Evolutionary conservation across 2,888 invertebrate species (phyloP).

Genomic region (Pharmacophagus antenor): DNA sequence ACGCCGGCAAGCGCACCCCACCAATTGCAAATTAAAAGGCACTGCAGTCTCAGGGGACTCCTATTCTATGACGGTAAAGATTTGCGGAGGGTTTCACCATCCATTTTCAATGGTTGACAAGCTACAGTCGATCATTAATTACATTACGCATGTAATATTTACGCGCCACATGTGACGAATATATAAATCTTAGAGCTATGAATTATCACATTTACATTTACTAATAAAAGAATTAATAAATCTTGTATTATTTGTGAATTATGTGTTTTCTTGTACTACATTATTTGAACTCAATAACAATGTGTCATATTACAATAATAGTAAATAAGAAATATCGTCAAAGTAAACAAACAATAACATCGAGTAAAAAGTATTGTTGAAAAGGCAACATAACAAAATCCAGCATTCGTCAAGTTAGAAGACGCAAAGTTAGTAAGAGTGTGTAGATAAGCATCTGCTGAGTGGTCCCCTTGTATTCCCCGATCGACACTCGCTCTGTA

Average conservation of each 20-base stretch:
- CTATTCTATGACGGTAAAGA: conserved; percentile 68
- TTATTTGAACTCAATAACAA: neutral
- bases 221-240: no score
- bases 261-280: no score
- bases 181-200: conserved; percentile 28
- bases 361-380: conserved; percentile 26
- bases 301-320: neutral
- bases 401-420: conserved; percentile 31
- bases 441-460: conserved; percentile 79
- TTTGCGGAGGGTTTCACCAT: conserved; percentile 62
- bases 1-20: conserved; percentile 56
- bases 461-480: conserved; percentile 74
- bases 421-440: conserved; percentile 46
- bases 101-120: conserved; percentile 60
- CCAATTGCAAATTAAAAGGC: conserved; percentile 80
- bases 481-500: conserved; percentile 66
- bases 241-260: no score
- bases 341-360: conserved; percentile 19
- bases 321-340: neutral
- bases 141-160: conserved; percentile 72
- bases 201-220: neutral
- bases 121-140: conserved; percentile 78
- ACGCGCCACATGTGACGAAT: conserved; percentile 72
- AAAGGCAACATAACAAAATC: conserved; percentile 31
- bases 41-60: conserved; percentile 62